phyloP scores from a whole-genome alignment of 2,888 invertebrate species.

The Geotrupes spiniger region DNA sequence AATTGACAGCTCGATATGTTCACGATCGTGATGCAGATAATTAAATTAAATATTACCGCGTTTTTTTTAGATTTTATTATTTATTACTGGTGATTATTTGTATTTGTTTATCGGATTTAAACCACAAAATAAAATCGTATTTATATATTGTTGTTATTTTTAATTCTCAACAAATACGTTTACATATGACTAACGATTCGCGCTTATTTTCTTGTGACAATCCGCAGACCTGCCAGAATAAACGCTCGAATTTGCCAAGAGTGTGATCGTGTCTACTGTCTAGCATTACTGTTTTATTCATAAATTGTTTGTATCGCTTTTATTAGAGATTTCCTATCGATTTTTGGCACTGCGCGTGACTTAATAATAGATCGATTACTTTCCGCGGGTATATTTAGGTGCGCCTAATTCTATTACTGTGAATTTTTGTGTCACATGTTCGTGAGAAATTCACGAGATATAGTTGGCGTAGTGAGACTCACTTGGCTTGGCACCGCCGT shows the following conservation, averaged over 20 bases:
- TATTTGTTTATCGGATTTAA: too few species aligned
- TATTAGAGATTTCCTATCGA: background rate
- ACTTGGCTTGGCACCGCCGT: slow-evolving; percentile 13
- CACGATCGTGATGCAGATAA: slow-evolving; percentile 4
- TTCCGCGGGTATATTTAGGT: slow-evolving; percentile 7
- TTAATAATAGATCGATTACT: too few species aligned
- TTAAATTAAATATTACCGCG: background rate
- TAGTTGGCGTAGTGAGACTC: slow-evolving; percentile 10
- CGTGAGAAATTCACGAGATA: slow-evolving; percentile 16
- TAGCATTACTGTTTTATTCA: background rate
- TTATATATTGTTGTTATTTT: too few species aligned
- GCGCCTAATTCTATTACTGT: slow-evolving; percentile 10
- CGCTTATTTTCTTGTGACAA: slow-evolving; percentile 7
- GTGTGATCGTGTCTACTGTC: background rate
- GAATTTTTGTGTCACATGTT: slow-evolving; percentile 13
- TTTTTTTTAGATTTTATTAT: too few species aligned
- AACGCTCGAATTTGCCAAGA: slow-evolving; percentile 7
- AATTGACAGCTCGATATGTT: background rate
- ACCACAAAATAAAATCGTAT: too few species aligned
- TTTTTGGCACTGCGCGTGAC: too few species aligned
- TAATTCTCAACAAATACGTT: background rate
- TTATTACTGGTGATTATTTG: too few species aligned
- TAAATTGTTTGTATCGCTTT: background rate
- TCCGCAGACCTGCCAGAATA: background rate
- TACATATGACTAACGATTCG: background rate